A percentile compares a stretch with the other conserved stretches of the same genome.
These are phyloP conservation scores for Lasius platythorax DNA, from an alignment of 2,888 invertebrate species.

Conservation along the genomic window DNA sequence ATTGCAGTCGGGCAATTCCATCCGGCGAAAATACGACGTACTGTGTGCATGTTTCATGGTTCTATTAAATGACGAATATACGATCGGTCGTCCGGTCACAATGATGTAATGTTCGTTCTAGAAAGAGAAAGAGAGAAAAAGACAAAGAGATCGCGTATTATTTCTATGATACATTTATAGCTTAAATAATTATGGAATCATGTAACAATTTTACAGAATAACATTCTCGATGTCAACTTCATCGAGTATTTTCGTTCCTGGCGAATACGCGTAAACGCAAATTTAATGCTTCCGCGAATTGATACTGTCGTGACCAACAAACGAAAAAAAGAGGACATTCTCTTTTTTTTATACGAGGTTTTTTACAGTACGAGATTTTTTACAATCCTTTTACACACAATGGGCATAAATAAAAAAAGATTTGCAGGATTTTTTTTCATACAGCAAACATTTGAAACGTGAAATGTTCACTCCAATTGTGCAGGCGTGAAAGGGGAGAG, in stretches of 20 bases:
- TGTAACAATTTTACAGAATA: background rate
- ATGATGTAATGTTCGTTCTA: background rate
- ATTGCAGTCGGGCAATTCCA: constrained; percentile 48
- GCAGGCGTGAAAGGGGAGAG: background rate
- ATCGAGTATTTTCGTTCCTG: background rate
- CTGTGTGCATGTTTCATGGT: background rate
- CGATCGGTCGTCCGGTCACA: background rate
- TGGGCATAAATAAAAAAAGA: constrained; percentile 47
- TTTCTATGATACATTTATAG: background rate
- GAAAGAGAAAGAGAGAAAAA: background rate
- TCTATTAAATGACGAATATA: background rate
- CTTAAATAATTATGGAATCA: background rate
- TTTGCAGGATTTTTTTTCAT: constrained; percentile 34
- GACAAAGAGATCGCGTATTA: background rate
- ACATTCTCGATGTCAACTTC: background rate
- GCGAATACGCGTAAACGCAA: background rate
- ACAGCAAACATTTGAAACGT: constrained; percentile 36
- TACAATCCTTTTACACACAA: constrained; percentile 25
- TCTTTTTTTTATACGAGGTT: background rate
- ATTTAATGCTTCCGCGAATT: constrained; percentile 12
- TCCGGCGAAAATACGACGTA: background rate
- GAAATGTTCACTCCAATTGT: constrained; percentile 40
- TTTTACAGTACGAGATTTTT: constrained; percentile 7
- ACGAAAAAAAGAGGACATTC: background rate
- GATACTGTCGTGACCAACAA: constrained; percentile 14